Evolutionary conservation across 2,113 vertebrate species (phyloP), one percentile per base, ranked within the genome.

Genomic region (Saccopteryx leptura): DNA sequence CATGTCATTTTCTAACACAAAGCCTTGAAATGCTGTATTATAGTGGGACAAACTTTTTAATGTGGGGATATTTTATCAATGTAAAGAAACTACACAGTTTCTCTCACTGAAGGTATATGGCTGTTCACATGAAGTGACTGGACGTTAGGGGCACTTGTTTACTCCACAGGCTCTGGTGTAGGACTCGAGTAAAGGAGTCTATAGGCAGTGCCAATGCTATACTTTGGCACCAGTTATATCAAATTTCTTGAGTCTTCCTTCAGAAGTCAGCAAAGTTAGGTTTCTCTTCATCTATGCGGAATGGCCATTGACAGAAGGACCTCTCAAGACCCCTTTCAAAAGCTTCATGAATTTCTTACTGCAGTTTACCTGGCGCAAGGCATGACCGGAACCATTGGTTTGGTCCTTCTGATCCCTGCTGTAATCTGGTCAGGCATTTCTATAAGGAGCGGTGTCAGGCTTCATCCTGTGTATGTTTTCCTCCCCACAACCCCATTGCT

Each of bases 291-390:
- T 93, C 54, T 28, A 8, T 52, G 84, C 56, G 74, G 83, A 91
- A 68, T 31, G 48, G 33, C 58, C 13, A 1, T 26, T 48, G 63
- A 31, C 5, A 8, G 48, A 60, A 88, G 50, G 66, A 33, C 33
- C 91, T 93, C 78, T 9, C 17, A 72, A 85, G 94, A 58, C 24
- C 69, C 46, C 28, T 88, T 63, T 65, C 82, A 79, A 78, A 79
- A 78, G 54, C 86, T 89, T 68, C 31, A n/a, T 86, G 82, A 69
- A 83, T 89, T 94, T 97, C 74, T 68, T 76, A 78, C 28, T 74
- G 50, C 33, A 54, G 12, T 69, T 91, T 89, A 89, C 78, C 61
- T 63, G 54, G 56, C 81, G 58, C 31, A 24, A 80, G 31, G 46
- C 26, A 31, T 19, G 63, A 33, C 46, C 46, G 0, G 9, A 68